Conservation (phyloP, 1,140 invertebrate species). For the Neocloeon triangulifer region DNA sequence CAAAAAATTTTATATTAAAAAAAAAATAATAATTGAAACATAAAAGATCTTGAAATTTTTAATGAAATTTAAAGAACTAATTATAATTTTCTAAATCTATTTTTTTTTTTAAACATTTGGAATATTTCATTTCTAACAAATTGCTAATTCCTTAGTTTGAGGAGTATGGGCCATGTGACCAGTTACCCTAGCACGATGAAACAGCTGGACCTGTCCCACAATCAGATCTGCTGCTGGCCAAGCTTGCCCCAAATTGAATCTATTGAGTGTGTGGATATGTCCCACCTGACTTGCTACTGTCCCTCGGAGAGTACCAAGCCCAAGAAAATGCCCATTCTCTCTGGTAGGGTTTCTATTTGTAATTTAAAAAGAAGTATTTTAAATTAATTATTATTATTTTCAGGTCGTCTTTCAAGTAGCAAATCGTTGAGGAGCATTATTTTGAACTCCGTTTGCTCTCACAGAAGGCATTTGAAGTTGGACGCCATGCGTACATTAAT, state of each 20-base stretch:
- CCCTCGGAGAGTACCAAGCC: constrained; percentile 20
- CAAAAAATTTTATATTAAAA: not conserved
- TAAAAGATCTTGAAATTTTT: too few relatives aligned
- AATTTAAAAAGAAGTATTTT: too few relatives aligned
- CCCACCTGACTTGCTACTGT: constrained; percentile 37
- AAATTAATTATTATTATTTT: too few relatives aligned
- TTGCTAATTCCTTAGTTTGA: constrained; percentile 12
- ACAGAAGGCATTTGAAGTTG: constrained; percentile 55
- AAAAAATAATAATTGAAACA: too few relatives aligned
- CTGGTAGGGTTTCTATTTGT: not conserved
- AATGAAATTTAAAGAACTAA: too few relatives aligned
- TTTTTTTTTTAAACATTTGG: not conserved
- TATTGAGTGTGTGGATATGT: constrained; percentile 23
- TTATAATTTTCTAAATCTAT: not conserved
- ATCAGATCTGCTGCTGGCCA: constrained; percentile 74
- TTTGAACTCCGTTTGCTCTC: constrained; percentile 56
- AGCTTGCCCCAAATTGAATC: constrained; percentile 44
- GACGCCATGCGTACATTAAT: constrained; percentile 63
- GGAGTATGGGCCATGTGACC: constrained; percentile 61
- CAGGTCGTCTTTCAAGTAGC: not conserved
- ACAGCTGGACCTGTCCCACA: constrained; percentile 82
- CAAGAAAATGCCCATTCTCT: not conserved
- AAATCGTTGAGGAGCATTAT: constrained; percentile 42
- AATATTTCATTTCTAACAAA: not conserved
- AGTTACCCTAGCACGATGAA: constrained; percentile 72